phyloP scores from a whole-genome alignment of 2,888 invertebrate genomes.

The Drosophila paranaensis region DNA sequence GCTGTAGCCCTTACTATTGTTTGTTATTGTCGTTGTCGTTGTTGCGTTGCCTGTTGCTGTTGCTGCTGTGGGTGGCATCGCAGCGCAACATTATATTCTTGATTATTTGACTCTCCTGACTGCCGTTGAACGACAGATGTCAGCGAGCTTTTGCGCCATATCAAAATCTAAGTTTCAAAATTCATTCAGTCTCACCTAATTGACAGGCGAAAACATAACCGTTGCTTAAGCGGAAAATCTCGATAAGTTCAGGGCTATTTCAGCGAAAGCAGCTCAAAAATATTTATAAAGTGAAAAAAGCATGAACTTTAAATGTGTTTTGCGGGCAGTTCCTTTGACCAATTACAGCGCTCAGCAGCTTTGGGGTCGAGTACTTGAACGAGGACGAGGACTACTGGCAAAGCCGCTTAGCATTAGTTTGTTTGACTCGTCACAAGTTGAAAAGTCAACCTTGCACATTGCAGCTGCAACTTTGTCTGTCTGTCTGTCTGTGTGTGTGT shows the following conservation, averaged over 20 bases:
- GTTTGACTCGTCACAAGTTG: conserved; percentile 62
- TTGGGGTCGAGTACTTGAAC: background rate
- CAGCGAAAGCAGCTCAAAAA: background rate
- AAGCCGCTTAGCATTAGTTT: conserved; percentile 75
- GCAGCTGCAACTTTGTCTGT: conserved; percentile 10
- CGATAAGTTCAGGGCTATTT: background rate
- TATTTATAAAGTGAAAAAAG: background rate
- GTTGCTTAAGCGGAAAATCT: background rate
- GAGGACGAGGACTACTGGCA: conserved; percentile 24
- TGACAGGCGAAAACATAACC: conserved; percentile 36
- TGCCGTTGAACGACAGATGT: conserved; percentile 39
- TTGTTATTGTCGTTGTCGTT: conserved; percentile 13
- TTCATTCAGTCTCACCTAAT: conserved; percentile 33
- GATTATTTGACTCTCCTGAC: conserved; percentile 58
- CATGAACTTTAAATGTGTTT: background rate
- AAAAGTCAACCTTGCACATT: conserved; percentile 66
- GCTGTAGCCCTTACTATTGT: conserved; percentile 15
- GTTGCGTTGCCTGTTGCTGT: conserved; percentile 16
- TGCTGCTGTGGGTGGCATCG: conserved; percentile 21
- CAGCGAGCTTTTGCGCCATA: conserved; percentile 25
- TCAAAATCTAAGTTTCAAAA: conserved; percentile 28
- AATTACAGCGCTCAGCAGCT: background rate
- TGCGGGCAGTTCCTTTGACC: conserved; percentile 28
- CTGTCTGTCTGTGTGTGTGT: conserved; percentile 33
- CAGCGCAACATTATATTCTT: conserved; percentile 50